Base-by-base conservation (phyloP, 2,888 invertebrate species). In the Lypha dubia region DNA sequence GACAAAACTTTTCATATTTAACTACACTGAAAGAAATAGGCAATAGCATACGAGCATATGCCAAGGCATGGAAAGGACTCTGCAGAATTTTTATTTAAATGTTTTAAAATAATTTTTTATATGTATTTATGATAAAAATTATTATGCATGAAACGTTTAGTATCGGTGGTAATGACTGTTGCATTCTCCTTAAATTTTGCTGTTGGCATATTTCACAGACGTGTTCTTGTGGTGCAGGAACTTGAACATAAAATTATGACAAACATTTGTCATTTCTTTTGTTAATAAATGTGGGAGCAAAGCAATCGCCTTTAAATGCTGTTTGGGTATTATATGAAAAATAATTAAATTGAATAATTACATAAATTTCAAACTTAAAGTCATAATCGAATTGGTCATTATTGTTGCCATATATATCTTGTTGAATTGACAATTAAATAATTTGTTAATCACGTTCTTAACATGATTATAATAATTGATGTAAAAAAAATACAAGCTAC, bases 391-490 rank as follows among this genome's bases (percentile, higher is more conserved):
- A 74, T 73, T 70, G 49, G 24, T 22, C 70, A 74, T 63, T 81
- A 73, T 77, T 84, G n/a, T 63, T 46, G 49, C 56, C 73, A 84
- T 84, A 81, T 81, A 77, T 81, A 84, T 82, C 74, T 62, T 81
- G 68, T 74, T 41, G 70, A 82, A 56, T 82, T 49, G 82, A 44
- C 84, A 84, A 77, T 77, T 74, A 81, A 81, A 81, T 79, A 63
- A 82, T 84, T 82, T 81, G 73, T 74, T 77, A 81, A 84, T 77
- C 77, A 84, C 84, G 81, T 84, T 81, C 70, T 82, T 77, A 84
- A 68, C 73, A 84, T 73, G 63, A 65, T 38, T 53, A 70, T 79
- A 77, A 82, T 70, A 70, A 67, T 75, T 65, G 28, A 63, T 49
- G 46, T 73, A 17, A 24, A 65, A 11, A 1, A 32, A 73, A 60